These are phyloP conservation scores for Prosopocoilus inquinatus DNA, from an alignment of 2,888 invertebrate species.

Conservation along the genomic window DNA sequence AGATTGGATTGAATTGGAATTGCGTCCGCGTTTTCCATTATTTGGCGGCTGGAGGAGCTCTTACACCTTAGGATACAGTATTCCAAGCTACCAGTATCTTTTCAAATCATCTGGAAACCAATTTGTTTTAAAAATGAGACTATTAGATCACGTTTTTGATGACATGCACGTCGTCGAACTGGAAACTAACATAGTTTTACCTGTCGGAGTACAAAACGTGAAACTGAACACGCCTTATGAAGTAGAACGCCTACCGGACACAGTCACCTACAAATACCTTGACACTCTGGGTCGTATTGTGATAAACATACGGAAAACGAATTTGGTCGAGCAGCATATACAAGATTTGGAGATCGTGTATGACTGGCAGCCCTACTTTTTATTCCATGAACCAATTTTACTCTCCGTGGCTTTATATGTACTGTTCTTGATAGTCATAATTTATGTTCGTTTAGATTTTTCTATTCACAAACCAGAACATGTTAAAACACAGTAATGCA, in stretches of 20 bases:
- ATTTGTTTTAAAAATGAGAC: slow-evolving; percentile 85
- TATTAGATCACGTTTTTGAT: slow-evolving; percentile 96
- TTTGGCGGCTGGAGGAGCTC: slow-evolving; percentile 99
- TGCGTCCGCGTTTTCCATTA: slow-evolving; percentile 95
- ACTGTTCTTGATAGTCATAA: slow-evolving; percentile 86
- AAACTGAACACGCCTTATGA: slow-evolving; percentile 79
- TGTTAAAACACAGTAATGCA: slow-evolving; percentile 63
- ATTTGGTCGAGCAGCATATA: slow-evolving; percentile 95
- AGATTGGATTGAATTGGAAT: slow-evolving; percentile 91
- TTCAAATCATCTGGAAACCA: slow-evolving; percentile 67
- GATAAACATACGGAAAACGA: slow-evolving; percentile 74
- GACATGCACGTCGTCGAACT: slow-evolving; percentile 94
- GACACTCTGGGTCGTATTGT: slow-evolving; percentile 94
- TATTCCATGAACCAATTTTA: slow-evolving; percentile 92
- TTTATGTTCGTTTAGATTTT: slow-evolving; percentile 95
- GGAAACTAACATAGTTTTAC: slow-evolving; percentile 84
- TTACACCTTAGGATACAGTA: slow-evolving; percentile 89
- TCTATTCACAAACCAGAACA: slow-evolving; percentile 62
- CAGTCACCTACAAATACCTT: slow-evolving; percentile 86
- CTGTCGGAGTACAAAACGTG: slow-evolving; percentile 86
- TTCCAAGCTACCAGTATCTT: slow-evolving; percentile 95
- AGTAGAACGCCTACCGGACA: slow-evolving; percentile 71
- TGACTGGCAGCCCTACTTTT: slow-evolving; percentile 77
- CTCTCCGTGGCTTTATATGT: slow-evolving; percentile 85
- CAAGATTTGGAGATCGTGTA: slow-evolving; percentile 90